A percentile compares a stretch with the other conserved stretches of the same genome.
Evolutionary conservation across 1,140 invertebrate genomes (phyloP).

Genomic region (Colletes latitarsis): DNA sequence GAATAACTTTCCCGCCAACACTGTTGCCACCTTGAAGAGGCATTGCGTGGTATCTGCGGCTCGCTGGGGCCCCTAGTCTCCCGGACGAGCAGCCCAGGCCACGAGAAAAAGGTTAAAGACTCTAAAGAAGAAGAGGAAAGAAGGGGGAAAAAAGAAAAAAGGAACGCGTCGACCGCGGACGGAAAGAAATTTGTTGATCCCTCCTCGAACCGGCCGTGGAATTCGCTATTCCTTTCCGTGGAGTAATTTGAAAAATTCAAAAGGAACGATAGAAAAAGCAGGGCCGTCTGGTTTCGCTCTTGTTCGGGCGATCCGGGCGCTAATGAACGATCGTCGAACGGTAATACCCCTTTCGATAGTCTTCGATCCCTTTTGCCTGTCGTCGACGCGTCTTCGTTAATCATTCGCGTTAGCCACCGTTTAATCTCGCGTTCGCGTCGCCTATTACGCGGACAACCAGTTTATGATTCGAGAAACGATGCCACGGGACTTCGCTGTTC

Average conservation of each 20-base stretch:
- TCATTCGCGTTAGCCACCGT: conserved; percentile 2
- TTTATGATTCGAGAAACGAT: conserved; percentile 4
- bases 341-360: conserved; percentile 58
- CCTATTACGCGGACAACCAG: conserved; percentile 3
- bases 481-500: conserved; percentile 18
- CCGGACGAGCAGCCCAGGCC: neutral
- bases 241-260: neutral
- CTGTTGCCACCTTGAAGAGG: conserved; percentile 76
- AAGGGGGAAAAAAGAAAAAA: conserved; percentile 4
- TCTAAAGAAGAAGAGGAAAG: neutral
- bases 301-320: conserved; percentile 58
- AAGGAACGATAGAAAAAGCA: conserved; percentile 12
- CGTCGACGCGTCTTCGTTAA: conserved; percentile 30
- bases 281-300: conserved; percentile 9
- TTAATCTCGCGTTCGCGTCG: conserved; percentile 29
- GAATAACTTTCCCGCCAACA: conserved; percentile 78
- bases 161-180: neutral
- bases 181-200: conserved; percentile 45
- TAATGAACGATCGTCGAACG: conserved; percentile 72
- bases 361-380: conserved; percentile 52
- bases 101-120: neutral
- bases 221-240: neutral
- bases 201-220: neutral
- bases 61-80: conserved; percentile 10
- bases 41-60: conserved; percentile 50